Base-by-base conservation (phyloP, 2,797 vertebrate species). In the Catharus ustulatus region DNA sequence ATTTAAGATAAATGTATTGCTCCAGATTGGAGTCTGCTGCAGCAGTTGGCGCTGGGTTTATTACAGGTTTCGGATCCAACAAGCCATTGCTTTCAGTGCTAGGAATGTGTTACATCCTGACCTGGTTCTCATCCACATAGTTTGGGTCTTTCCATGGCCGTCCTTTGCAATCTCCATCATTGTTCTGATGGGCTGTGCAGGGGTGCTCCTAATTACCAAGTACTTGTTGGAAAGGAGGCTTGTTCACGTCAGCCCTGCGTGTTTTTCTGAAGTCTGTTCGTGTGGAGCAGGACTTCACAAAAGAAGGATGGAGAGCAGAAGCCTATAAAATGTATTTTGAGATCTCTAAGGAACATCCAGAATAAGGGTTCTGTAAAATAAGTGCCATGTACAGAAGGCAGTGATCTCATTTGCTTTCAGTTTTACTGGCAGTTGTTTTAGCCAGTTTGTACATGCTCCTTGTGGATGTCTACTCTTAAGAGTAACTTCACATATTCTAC, bases 1-100 rank as follows among this genome's bases (percentile, higher is more conserved):
- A 80, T 89, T 92, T 92, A 67, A 89, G 76, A 93, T 76, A 92
- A 87, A 85, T 75, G 34, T 11, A 40, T 85, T 63, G n/a, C 43
- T 85, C 36, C 34, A 78, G 72, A 75, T 49, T 77, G 46, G 55
- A 81, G 73, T 55, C 76, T 94, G 82, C 72, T 89, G 84, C 78
- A 75, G 14, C 45, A 73, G 43, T 40, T 74, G 72, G 57, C 3
- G 0, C 43, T 63, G 73, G 55, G 59, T 78, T 94, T 88, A 92
- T 91, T 87, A 36, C 52, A 67, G 62, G 73, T 91, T 90, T 92
- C 1, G 1, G n/a, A 62, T 91, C 48, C 66, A 95, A 51, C 34
- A 73, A 58, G 22, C 16, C 76, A 21, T 77, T 84, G 66, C n/a
- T 75, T 87, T 69, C 71, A 67, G 38, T 14, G 38, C 32, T 78